phyloP scores from a whole-genome alignment of 2,113 vertebrate genomes.

The Phrynocephalus versicolor region DNA sequence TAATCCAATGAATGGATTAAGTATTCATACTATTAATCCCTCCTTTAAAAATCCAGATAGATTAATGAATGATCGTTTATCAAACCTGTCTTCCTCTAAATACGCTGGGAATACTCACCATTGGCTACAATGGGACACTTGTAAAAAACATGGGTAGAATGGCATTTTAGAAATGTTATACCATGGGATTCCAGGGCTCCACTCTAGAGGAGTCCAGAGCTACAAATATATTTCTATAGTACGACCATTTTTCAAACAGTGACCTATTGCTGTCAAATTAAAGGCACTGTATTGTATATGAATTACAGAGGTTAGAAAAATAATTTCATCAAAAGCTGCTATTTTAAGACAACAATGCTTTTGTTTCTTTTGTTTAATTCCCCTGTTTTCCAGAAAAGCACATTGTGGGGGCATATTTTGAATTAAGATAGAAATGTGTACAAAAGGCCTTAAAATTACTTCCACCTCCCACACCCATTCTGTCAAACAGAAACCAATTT shows the following conservation, averaged over 20 bases:
- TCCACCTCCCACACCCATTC: not conserved
- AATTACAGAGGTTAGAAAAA: not conserved
- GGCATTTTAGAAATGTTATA: not conserved
- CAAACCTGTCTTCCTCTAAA: not conserved
- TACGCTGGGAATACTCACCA: not conserved
- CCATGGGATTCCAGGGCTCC: not conserved
- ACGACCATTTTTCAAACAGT: not conserved
- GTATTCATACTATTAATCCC: not conserved
- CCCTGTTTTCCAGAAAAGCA: not conserved
- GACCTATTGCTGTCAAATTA: no score
- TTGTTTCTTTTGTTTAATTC: not conserved
- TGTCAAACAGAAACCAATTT: not conserved
- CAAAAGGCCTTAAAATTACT: conserved; percentile 31
- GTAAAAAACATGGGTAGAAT: not conserved
- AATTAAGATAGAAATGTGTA: conserved; percentile 1
- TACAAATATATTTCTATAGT: not conserved
- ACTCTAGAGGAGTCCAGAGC: no score
- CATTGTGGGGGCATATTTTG: conserved; percentile 7
- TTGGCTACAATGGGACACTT: not conserved
- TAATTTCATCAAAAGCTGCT: not conserved
- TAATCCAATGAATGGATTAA: not conserved
- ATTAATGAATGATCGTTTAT: not conserved
- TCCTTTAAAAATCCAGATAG: not conserved
- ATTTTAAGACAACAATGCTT: not conserved
- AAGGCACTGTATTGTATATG: no score